Conservation (phyloP, 2,113 vertebrate species). For the Oreochromis niloticus region DNA sequence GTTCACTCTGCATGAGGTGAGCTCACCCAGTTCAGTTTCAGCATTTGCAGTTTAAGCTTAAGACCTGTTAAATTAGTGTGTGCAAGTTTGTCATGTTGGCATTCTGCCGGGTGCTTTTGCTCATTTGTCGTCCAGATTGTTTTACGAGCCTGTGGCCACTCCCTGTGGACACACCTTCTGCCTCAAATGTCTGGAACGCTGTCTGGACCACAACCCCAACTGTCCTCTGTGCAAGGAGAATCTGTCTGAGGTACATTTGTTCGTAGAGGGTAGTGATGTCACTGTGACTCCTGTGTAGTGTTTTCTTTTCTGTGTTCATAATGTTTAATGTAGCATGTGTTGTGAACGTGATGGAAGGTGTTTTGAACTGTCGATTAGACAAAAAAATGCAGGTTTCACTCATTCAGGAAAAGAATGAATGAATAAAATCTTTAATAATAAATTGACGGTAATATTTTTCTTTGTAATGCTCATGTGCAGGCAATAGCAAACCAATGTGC, state of each 20-base stretch:
- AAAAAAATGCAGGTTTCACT: neutral
- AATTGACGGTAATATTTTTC: neutral
- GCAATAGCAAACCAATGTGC: neutral
- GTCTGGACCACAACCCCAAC: constrained; percentile 86
- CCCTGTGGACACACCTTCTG: constrained; percentile 93
- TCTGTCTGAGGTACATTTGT: constrained; percentile 78
- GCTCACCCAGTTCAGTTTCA: neutral
- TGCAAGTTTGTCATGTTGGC: neutral
- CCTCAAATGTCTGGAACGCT: constrained; percentile 91
- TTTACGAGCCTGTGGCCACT: constrained; percentile 89
- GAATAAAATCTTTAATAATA: neutral
- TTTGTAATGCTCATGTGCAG: neutral
- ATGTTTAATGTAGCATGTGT: neutral
- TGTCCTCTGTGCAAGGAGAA: constrained; percentile 93
- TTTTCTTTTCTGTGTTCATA: neutral
- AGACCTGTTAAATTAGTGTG: neutral
- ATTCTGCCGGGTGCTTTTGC: neutral
- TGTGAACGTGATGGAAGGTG: neutral
- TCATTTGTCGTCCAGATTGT: constrained; percentile 71
- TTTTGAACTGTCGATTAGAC: neutral
- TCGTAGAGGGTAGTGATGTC: neutral
- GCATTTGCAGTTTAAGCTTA: neutral
- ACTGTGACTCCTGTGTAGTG: neutral
- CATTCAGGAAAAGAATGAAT: neutral
- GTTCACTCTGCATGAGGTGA: constrained; percentile 94